Evolutionary conservation across 2,888 invertebrate genomes (phyloP), one percentile per base, ranked within the genome.

Genomic region (Polymixis flavicincta): DNA sequence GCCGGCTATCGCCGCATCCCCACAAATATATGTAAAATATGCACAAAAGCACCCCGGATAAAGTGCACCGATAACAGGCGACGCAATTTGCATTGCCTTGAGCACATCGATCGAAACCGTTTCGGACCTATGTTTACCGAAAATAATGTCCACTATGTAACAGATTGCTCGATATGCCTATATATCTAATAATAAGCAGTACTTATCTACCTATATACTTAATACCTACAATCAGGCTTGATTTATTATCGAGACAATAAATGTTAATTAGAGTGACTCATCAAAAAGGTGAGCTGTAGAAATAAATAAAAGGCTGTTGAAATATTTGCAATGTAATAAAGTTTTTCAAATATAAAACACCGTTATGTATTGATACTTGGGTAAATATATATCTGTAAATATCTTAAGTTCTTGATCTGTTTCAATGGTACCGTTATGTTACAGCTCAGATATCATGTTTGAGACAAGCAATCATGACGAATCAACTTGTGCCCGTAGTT

Each of bases 21-120:
- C 91, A 92, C 92, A 94, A 94, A 94, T 94, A 92, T 95, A 94
- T 95, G 93, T 94, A 95, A 95, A 95, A 95, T 95, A 95, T 95
- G 93, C 94, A 93, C 94, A 94, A 94, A 95, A 94, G 94, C 94
- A 94, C 91, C 93, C 94, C 92, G 95, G 95, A 95, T 95, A 94
- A 96, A 95, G 94, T 95, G 93, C 93, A 92, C 86, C 93, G 94
- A 95, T 96, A 96, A 94, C 92, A 92, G 92, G 92, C 92, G 93
- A 94, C 93, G 94, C 93, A 95, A 96, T 95, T 95, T 95, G 93
- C 95, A 95, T 95, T 90, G 95, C 95, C 93, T 85, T 86, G 88
- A 92, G 95, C 94, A 88, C 88, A 89, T 90, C 89, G 90, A 90
- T 91, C 89, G 89, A 89, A 90, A 92, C 91, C 48, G 91, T 93